These are phyloP conservation scores for Monopterus albus DNA, from an alignment of 2,113 vertebrate genomes.

Conservation along the genomic window DNA sequence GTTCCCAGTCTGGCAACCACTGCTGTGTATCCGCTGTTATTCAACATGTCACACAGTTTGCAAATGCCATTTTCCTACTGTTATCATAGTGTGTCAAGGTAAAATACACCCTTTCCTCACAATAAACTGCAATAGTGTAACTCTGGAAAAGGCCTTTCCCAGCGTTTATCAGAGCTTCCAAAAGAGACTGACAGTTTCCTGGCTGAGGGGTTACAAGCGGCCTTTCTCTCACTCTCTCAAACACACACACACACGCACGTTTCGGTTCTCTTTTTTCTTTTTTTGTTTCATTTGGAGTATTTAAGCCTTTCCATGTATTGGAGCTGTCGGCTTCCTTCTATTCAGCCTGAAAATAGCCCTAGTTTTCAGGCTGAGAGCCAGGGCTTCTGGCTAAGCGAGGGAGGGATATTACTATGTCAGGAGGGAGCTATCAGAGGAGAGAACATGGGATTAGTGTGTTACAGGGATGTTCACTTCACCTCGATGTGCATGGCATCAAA, in stretches of 20 bases:
- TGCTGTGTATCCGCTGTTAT: slow-evolving; percentile 29
- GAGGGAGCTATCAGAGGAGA: slow-evolving; percentile 73
- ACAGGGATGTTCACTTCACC: slow-evolving; percentile 75
- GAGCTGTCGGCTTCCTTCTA: slow-evolving; percentile 88
- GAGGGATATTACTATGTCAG: slow-evolving; percentile 76
- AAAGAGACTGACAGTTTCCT: slow-evolving; percentile 81
- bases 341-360: slow-evolving; percentile 93
- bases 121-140: slow-evolving; percentile 54
- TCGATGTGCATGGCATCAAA: slow-evolving; percentile 60
- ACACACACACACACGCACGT: slow-evolving; percentile 13
- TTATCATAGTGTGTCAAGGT: slow-evolving; percentile 63
- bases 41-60: slow-evolving; percentile 29
- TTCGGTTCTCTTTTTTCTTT: not conserved
- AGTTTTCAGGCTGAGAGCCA: slow-evolving; percentile 86
- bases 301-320: slow-evolving; percentile 85
- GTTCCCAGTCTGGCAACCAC: not conserved
- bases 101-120: slow-evolving; percentile 70
- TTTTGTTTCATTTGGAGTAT: slow-evolving; percentile 73
- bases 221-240: slow-evolving; percentile 59
- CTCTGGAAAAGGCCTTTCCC: slow-evolving; percentile 56
- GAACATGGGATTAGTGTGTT: slow-evolving; percentile 73
- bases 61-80: slow-evolving; percentile 51
- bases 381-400: slow-evolving; percentile 82
- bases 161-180: slow-evolving; percentile 76
- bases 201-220: slow-evolving; percentile 83